Base-by-base conservation (phyloP, 2,797 vertebrate species). In the Brachyalestes nurse region DNA sequence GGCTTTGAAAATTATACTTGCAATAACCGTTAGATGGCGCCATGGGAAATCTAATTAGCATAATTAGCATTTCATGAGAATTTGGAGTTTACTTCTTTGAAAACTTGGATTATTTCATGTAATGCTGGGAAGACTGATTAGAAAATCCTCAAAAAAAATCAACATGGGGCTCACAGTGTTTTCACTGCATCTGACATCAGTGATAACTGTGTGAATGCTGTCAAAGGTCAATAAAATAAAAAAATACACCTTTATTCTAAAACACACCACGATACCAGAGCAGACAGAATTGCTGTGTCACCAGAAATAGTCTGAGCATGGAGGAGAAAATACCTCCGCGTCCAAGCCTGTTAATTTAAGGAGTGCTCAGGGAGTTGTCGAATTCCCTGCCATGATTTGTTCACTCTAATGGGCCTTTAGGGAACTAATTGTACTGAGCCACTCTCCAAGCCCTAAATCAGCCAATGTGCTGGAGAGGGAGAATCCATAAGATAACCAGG, bases 301-400 rank as follows among this genome's bases (percentile, higher is more conserved):
- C 69, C 77, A 64, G 21, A 66, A 70, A 77, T 49, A 80, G 76
- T 25, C 71, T 60, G 55, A 78, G 62, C 42, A 13, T 12, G 34
- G 58, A 67, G 73, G 66, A 21, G 38, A 47, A 77, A 62, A 83
- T 61, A 79, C 70, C 49, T 60, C 67, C 13, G 64, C 60, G 51
- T 42, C 38, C 40, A 42, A 67, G 67, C 49, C 67, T 55, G 82
- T 80, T 79, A 53, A 80, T 83, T 77, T 80, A 80, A 58, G 78
- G 76, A 80, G 74, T 80, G 61, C 62, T 53, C 42, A 7, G 82
- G 55, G 77, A 79, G 77, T 74, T 72, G 57, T 77, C 73, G 69
- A 81, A 72, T 78, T 83, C 66, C 75, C 25, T 49, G 72, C 62
- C 69, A 62, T 78, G 78, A 84, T 81, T 80, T 77, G 67, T 55